phyloP scores from a whole-genome alignment of 2,888 invertebrate species.

The Arge pagana region DNA sequence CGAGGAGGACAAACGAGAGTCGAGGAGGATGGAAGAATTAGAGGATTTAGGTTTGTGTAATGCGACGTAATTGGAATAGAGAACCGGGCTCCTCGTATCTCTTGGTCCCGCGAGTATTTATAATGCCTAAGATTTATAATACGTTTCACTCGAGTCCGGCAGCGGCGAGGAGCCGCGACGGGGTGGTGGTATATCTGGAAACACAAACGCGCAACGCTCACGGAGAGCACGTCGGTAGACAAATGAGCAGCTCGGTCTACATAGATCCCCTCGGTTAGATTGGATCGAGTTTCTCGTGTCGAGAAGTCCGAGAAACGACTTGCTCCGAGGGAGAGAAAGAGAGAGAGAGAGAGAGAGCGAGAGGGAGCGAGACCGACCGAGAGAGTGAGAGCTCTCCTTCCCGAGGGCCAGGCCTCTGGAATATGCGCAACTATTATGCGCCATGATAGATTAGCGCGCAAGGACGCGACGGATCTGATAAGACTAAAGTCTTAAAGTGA shows the following conservation, averaged over 20 bases:
- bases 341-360: no score
- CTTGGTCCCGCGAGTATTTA: constrained; percentile 2
- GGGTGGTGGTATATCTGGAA: constrained; percentile 8
- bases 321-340: no score
- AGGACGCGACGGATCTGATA: constrained; percentile 44
- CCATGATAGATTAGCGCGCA: constrained; percentile 45
- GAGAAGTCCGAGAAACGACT: no score
- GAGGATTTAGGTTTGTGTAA: constrained; percentile 8
- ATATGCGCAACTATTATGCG: constrained; percentile 38
- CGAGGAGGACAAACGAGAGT: background rate
- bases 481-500: constrained; percentile 25
- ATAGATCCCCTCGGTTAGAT: constrained; percentile 54
- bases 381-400: no score
- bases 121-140: constrained; percentile 7
- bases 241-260: constrained; percentile 56
- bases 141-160: background rate
- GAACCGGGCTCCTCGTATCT: constrained; percentile 10
- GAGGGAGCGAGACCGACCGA: no score
- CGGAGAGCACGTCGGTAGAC: constrained; percentile 43
- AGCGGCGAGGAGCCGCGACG: background rate
- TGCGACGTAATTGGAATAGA: constrained; percentile 18
- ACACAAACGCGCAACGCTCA: constrained; percentile 11
- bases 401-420: constrained; percentile 34
- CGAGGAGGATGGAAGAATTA: background rate
- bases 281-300: constrained; percentile 56